Evolutionary conservation across 2,113 vertebrate genomes (phyloP).

Genomic region (Neolamprologus toae): DNA sequence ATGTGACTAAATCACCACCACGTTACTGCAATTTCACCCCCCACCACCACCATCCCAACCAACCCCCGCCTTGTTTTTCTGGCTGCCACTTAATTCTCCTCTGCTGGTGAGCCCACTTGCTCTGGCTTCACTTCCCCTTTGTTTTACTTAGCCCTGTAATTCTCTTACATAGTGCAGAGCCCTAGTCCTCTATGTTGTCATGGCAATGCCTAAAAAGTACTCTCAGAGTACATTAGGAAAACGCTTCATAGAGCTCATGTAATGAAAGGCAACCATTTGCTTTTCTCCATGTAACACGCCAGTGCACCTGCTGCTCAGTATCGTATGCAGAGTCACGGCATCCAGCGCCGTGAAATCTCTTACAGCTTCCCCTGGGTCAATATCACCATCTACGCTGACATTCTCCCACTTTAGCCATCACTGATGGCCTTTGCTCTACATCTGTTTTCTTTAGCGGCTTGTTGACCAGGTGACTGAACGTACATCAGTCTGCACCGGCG

Average conservation of each 20-base stretch:
- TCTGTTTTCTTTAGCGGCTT: neutral
- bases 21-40: neutral
- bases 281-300: neutral
- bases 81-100: neutral
- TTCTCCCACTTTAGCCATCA: neutral
- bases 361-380: neutral
- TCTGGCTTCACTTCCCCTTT: neutral
- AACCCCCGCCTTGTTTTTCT: neutral
- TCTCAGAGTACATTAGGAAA: neutral
- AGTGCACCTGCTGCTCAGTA: neutral
- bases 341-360: neutral
- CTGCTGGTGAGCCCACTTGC: neutral
- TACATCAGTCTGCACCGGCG: neutral
- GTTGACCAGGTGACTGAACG: constrained; percentile 3
- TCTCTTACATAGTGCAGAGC: neutral
- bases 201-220: constrained; percentile 37
- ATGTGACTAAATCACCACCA: neutral
- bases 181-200: constrained; percentile 23
- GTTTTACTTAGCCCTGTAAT: constrained; percentile 8
- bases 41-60: rapidly evolving
- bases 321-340: neutral
- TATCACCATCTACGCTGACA: neutral
- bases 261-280: neutral
- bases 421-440: neutral
- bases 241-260: neutral